Base-by-base conservation (phyloP, 2,113 vertebrate species). In the Salvelinus alpinus region DNA sequence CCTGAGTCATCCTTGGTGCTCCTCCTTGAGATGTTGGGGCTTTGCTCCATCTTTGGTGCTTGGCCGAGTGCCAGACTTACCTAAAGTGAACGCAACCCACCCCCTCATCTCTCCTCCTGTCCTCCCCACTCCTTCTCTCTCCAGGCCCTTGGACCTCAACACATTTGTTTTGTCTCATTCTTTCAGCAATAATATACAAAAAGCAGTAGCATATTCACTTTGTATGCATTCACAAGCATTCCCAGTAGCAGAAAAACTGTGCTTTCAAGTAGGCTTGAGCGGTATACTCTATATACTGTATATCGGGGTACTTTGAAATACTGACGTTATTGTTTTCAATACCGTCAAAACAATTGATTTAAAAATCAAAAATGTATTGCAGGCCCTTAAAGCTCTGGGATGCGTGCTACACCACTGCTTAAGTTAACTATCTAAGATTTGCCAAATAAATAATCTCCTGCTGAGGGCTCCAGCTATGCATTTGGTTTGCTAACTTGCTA, bases 61-160 rank as follows among this genome's bases (percentile, higher is more conserved):
- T 90, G 87, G 84, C 84, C 54, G 24, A 24, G 65, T 75, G 81
- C 89, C 88, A 91, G 82, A 80, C 83, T 91, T 87, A 93, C 90
- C 89, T 93, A 85, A 80, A 66, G 70, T 91, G 88, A 93, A 89
- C 90, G 3, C 13, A 54, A 54, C 51, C 51, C 85, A 48, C 16
- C 67, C 38, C 83, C 80, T 71, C 88, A 83, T 80, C 85, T 82
- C 76, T 70, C 54, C 82, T 71, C 76, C 74, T 76, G 62, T 72
- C 57, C 74, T 85, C 74, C 73, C 80, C 74, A 69, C 65, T 25
- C 25, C 8, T 18, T 44, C 72, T 27, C 14, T 65, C 47, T 38
- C 48, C 44, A 69, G 25, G n/a, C 72, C 13, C 25, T 22, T 74
- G 79, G 75, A 72, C 82, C 83, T 71, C 78, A 86, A 78, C 74